Evolutionary conservation across 2,113 vertebrate species (phyloP).

Genomic region (Seriola aureovittata): DNA sequence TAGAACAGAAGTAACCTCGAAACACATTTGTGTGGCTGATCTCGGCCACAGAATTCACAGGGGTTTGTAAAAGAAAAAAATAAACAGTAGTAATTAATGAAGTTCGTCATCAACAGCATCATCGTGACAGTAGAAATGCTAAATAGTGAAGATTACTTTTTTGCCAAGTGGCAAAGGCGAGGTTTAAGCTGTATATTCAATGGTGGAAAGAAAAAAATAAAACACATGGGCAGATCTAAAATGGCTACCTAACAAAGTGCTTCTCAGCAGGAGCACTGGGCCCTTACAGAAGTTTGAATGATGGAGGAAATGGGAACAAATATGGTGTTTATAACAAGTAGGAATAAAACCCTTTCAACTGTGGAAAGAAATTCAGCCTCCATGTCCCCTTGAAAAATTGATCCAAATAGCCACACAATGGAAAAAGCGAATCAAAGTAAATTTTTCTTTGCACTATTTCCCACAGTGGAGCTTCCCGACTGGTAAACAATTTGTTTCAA

Average conservation of each 20-base stretch:
- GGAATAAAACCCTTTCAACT: not conserved
- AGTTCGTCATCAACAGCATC: conserved; percentile 68
- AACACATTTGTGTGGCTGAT: conserved; percentile 73
- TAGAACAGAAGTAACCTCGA: conserved; percentile 84
- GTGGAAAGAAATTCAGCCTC: not conserved
- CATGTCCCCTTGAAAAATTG: conserved; percentile 10
- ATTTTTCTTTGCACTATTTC: conserved; percentile 29
- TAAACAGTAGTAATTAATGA: conserved; percentile 63
- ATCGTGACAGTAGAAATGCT: conserved; percentile 73
- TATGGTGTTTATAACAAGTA: not conserved
- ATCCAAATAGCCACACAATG: not conserved
- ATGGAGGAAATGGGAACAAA: not conserved
- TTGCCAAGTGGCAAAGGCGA: conserved; percentile 85
- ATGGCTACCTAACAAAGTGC: conserved; percentile 55
- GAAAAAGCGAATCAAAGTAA: conserved; percentile 22
- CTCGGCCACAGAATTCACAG: conserved; percentile 82
- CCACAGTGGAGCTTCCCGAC: not conserved
- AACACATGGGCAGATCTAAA: conserved; percentile 59
- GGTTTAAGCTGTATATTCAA: conserved; percentile 90
- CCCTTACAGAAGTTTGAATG: conserved; percentile 6
- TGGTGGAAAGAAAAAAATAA: conserved; percentile 83
- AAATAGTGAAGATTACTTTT: conserved; percentile 80
- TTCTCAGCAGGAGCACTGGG: conserved; percentile 52
- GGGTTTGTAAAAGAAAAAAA: conserved; percentile 81
- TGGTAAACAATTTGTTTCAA: not conserved